phyloP scores from a whole-genome alignment of 2,888 invertebrate species.

The Stenurella melanura region DNA sequence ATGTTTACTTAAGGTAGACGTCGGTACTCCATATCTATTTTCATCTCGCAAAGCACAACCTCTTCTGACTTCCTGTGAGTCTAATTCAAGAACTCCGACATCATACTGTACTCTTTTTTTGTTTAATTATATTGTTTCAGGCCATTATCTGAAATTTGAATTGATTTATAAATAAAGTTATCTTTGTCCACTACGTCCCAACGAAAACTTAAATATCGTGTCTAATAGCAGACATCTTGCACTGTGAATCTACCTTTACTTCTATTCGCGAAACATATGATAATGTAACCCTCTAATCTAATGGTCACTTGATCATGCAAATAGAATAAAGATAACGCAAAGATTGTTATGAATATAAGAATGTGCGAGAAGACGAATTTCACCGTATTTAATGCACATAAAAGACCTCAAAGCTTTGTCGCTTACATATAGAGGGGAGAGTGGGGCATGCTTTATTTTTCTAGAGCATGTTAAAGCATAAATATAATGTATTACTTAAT shows the following conservation, averaged over 20 bases:
- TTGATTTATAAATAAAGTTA: background rate
- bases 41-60: background rate
- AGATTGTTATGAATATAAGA: too few relatives aligned
- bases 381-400: too few relatives aligned
- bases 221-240: background rate
- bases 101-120: background rate
- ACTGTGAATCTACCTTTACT: background rate
- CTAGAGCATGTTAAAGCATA: too few relatives aligned
- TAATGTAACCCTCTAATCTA: background rate
- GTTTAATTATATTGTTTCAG: background rate
- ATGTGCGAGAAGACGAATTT: background rate
- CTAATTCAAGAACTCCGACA: background rate
- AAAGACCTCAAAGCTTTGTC: too few relatives aligned
- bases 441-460: too few relatives aligned
- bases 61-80: background rate
- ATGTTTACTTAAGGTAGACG: background rate
- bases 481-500: too few relatives aligned
- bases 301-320: background rate
- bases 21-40: background rate
- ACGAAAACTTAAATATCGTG: background rate
- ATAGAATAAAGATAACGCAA: background rate
- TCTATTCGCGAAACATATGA: background rate
- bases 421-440: too few relatives aligned
- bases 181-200: background rate
- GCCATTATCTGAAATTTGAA: background rate